These are phyloP conservation scores for Palloptera scutellata DNA, from an alignment of 2,888 invertebrate genomes.

Conservation along the genomic window DNA sequence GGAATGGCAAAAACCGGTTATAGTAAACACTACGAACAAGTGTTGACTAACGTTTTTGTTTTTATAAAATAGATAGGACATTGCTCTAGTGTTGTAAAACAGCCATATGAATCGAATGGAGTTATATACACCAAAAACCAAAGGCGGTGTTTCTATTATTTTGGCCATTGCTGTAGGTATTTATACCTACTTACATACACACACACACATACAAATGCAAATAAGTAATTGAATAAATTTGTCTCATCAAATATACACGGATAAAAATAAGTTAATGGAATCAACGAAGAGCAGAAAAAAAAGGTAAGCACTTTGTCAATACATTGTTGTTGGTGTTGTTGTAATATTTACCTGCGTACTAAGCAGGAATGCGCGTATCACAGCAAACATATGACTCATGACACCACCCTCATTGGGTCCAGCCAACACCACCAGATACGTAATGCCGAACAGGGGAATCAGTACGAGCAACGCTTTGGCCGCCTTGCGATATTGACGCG, in stretches of 20 bases:
- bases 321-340: not conserved
- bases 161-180: too few relatives aligned
- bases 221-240: too few relatives aligned
- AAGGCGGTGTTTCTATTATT: too few relatives aligned
- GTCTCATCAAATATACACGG: constrained; percentile 7
- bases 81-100: too few relatives aligned
- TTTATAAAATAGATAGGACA: too few relatives aligned
- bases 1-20: too few relatives aligned
- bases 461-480: constrained; percentile 90
- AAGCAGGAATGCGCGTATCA: constrained; percentile 80
- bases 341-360: constrained; percentile 81
- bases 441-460: constrained; percentile 92
- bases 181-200: too few relatives aligned
- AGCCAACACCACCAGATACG: constrained; percentile 85
- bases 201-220: too few relatives aligned
- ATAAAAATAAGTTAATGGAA: not conserved
- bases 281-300: constrained; percentile 9
- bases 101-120: too few relatives aligned
- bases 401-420: constrained; percentile 78
- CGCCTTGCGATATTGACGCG: constrained; percentile 89
- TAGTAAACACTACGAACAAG: too few relatives aligned
- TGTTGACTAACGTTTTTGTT: too few relatives aligned
- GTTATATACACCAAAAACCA: too few relatives aligned
- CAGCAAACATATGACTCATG: constrained; percentile 78
- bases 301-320: not conserved